phyloP scores from a whole-genome alignment of 2,888 invertebrate genomes.

The Heterodera filipjevi region DNA sequence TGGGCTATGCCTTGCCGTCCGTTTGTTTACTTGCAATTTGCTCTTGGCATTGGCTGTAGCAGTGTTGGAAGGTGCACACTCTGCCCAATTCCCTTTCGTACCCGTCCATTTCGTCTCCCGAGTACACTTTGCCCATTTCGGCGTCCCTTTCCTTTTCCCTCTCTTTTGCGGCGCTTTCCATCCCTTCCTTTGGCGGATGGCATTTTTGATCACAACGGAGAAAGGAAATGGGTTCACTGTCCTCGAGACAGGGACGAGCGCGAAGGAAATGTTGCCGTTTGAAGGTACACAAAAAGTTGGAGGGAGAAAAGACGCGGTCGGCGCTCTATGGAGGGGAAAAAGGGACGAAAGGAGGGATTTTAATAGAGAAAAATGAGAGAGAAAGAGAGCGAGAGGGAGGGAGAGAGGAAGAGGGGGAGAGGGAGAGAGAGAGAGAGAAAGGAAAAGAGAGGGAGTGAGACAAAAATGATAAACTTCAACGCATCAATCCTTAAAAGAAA shows the following conservation, averaged over 20 bases:
- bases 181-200: conserved; percentile 43
- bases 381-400: too few relatives aligned
- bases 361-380: neutral
- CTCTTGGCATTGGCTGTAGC: conserved; percentile 54
- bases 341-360: neutral
- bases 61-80: conserved; percentile 58
- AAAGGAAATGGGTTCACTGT: conserved; percentile 62
- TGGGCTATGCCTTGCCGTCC: neutral
- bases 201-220: conserved; percentile 62
- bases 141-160: neutral
- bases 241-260: conserved; percentile 52
- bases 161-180: conserved; percentile 11
- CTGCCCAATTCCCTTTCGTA: conserved; percentile 57
- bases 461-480: too few relatives aligned
- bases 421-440: too few relatives aligned
- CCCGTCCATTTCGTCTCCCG: conserved; percentile 47
- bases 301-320: conserved; percentile 61
- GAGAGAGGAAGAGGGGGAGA: too few relatives aligned
- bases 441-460: too few relatives aligned
- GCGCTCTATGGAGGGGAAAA: conserved; percentile 47
- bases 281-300: conserved; percentile 62
- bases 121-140: conserved; percentile 45
- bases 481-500: too few relatives aligned
- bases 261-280: conserved; percentile 50
- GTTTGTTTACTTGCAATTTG: conserved; percentile 48